Base-by-base conservation (phyloP, 1,140 invertebrate species). In the Drosophila arizonae region DNA sequence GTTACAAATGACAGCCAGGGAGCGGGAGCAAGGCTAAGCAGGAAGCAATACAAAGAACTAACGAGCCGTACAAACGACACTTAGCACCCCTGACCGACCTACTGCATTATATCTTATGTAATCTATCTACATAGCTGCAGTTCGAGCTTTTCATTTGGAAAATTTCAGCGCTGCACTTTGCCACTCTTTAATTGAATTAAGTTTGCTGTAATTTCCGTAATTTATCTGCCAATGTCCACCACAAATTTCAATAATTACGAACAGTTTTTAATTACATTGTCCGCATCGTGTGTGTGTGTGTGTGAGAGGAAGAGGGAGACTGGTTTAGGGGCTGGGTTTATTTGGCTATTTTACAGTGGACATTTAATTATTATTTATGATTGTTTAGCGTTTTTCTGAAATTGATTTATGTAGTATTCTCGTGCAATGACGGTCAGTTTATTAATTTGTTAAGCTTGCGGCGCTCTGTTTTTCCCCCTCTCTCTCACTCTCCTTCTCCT, bases 321-420 rank as follows among this genome's bases (percentile, higher is more conserved):
- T 24, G 1, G 21, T 24, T 24, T 21, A 24, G 33, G 43, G 24
- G 33, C 21, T 33, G 33, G 33, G 6, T 33, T 33, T 33, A 13
- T n/a, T 30, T 55, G 58, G 39, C 46, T 67, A 77, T 64, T 77
- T 77, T 77, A 48, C 43, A 76, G 50, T 52, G 48, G 68, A 52
- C 76, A 87, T 76, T 86, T 86, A 86, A 86, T 86, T 86, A 86
- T 86, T 86, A 86, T 86, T 86, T 86, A 86, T 86, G 82, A 86
- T 79, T 86, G 81, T 87, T 86, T 86, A 86, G 81, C 81, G 56
- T 67, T 81, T 81, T 72, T 57, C 71, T 65, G 61, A 86, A 86
- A 86, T 86, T 86, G 81, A 86, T 86, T 87, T 87, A 86, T 86
- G 81, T 72, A 82, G 79, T 67, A 78, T 76, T 86, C 55, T 81